Percentiles rank a stretch among this genome's conserved stretches.
Evolutionary conservation across 2,888 invertebrate genomes (phyloP).

Genomic region (Caenorhabditis wallacei): DNA sequence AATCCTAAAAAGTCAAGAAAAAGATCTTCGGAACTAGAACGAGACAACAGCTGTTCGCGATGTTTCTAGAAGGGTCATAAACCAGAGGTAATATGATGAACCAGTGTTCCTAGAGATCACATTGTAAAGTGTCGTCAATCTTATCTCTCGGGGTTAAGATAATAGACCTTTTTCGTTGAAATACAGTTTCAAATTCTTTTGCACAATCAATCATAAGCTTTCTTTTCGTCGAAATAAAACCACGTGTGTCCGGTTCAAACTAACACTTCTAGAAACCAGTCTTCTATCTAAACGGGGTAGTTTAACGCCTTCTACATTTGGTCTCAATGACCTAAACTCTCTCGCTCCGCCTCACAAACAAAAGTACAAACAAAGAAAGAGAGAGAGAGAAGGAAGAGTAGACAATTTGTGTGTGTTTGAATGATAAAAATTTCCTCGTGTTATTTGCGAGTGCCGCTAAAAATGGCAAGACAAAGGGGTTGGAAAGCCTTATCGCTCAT

Average conservation of each 20-base stretch:
- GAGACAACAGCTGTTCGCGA: neutral
- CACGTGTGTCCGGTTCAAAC: constrained; percentile 51
- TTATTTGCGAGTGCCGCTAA: constrained; percentile 9
- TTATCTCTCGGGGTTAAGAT: no score
- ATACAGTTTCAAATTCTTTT: no score
- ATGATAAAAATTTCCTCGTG: constrained; percentile 55
- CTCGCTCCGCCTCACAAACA: constrained; percentile 41
- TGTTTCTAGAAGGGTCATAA: neutral
- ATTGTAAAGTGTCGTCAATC: no score
- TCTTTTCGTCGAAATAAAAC: neutral
- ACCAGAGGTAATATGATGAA: neutral
- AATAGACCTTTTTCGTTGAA: no score
- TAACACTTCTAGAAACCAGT: constrained; percentile 38
- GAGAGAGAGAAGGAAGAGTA: neutral
- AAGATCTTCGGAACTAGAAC: neutral
- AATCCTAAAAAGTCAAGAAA: neutral
- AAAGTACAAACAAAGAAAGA: constrained; percentile 54
- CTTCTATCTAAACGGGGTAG: constrained; percentile 6
- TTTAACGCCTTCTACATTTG: constrained; percentile 34
- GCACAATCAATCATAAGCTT: no score
- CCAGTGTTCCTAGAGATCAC: no score
- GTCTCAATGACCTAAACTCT: constrained; percentile 38
- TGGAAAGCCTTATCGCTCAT: constrained; percentile 39
- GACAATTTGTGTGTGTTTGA: constrained; percentile 30
- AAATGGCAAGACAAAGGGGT: constrained; percentile 47